These are phyloP conservation scores for Limnothrissa miodon DNA, from an alignment of 2,113 vertebrate species.

Conservation along the genomic window DNA sequence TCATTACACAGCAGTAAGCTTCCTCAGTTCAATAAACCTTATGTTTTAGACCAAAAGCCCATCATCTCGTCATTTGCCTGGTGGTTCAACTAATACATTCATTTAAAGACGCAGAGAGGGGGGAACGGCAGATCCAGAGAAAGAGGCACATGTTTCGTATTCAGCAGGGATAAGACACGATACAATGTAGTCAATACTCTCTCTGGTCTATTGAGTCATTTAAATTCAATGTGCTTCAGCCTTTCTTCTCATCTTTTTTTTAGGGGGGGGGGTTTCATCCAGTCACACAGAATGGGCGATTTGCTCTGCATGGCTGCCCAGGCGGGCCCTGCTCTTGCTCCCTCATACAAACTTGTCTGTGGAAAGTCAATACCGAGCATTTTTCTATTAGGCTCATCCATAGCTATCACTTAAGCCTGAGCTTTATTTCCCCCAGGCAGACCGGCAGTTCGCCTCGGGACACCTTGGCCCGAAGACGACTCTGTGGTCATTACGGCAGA, in stretches of 20 bases:
- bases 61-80: not conserved
- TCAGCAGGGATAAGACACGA: not conserved
- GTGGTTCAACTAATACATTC: not conserved
- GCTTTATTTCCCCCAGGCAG: not conserved
- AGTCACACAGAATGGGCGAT: not conserved
- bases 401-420: slow-evolving; percentile 20
- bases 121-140: not conserved
- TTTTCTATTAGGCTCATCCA: slow-evolving; percentile 20
- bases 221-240: not conserved
- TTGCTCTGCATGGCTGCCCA: not conserved
- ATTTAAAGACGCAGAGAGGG: not conserved
- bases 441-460: not conserved
- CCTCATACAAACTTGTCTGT: not conserved
- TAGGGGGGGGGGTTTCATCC: too few species aligned
- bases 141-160: not conserved
- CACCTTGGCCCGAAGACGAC: not conserved
- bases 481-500: not conserved
- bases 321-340: not conserved
- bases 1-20: not conserved
- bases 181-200: not conserved
- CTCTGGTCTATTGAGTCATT: slow-evolving; percentile 8
- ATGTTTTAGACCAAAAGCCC: not conserved
- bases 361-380: slow-evolving; percentile 15
- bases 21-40: not conserved
- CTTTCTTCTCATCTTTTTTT: slow-evolving; percentile 14